These are phyloP conservation scores for Novumbra hubbsi DNA, from an alignment of 2,797 vertebrate genomes.

Conservation along the genomic window DNA sequence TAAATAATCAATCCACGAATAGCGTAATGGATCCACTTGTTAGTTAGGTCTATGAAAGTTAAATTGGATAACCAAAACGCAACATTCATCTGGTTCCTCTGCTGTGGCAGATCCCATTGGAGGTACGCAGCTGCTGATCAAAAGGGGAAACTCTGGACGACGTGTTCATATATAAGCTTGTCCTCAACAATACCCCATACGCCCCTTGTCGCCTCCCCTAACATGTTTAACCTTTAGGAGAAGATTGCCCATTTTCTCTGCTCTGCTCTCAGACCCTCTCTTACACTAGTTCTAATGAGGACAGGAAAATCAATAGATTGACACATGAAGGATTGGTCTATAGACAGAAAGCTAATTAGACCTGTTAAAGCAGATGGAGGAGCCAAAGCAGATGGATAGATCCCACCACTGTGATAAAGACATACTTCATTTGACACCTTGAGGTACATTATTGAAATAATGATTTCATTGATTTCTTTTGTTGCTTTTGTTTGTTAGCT, in stretches of 20 bases:
- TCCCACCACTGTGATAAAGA: constrained; percentile 57
- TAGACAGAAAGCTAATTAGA: constrained; percentile 73
- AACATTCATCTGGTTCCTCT: not conserved
- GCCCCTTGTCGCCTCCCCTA: constrained; percentile 46
- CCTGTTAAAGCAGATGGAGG: constrained; percentile 58
- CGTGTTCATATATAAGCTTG: constrained; percentile 55
- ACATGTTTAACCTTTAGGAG: constrained; percentile 71
- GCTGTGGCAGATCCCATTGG: not conserved
- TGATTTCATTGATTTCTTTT: constrained; percentile 57
- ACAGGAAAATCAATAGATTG: constrained; percentile 75
- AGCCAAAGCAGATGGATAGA: constrained; percentile 62
- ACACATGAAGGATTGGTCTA: constrained; percentile 75
- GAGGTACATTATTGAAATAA: constrained; percentile 58
- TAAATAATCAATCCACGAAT: no score
- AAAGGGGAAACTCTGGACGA: constrained; percentile 34
- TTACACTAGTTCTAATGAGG: constrained; percentile 64
- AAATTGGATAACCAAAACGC: not conserved
- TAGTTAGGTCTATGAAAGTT: not conserved
- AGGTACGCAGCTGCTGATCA: constrained; percentile 3
- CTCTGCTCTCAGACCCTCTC: constrained; percentile 49
- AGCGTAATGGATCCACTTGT: no score
- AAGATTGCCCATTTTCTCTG: constrained; percentile 44
- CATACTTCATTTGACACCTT: constrained; percentile 66
- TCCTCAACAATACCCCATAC: constrained; percentile 42
- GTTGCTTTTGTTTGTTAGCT: constrained; percentile 37